Base-by-base conservation (phyloP, 2,888 invertebrate genomes). In the Protodeltote pygarga region DNA sequence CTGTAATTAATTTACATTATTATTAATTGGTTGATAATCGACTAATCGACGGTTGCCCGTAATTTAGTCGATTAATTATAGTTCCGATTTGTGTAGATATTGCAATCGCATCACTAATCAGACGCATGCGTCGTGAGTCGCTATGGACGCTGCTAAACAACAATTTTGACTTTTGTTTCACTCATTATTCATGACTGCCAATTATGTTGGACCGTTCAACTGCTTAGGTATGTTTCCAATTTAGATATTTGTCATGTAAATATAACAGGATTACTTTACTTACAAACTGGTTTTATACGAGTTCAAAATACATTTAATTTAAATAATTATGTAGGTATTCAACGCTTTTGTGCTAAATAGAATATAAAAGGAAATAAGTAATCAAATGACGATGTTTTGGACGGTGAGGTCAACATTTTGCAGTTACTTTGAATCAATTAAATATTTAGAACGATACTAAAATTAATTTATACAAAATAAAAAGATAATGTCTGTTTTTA, bases 11-110 rank as follows among this genome's bases (percentile, higher is more conserved):
- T 15, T 4, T 25, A 45, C 28, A 23, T 59, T 59, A 16, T 48
- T 42, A 19, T 41, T 34, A 41, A 65, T 42, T 39, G 15, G 9
- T 19, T 48, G 15, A 25, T 49, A 55, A 29, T 45, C 41, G 49
- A 57, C 17, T 35, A 31, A 24, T 41, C 16, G 40, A 15, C 41
- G 35, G 44, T 39, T 45, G 35, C 32, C n/a, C 21, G 21, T 41
- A 23, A 41, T 35, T 44, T 38, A 37, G 34, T 45, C 49, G 58
- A 62, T 49, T 41, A 50, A 4, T 23, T 5, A 10, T 9, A 9
- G 11, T 24, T 24, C 14, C 13, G 27, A 17, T 13, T 31, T 31
- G 15, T 11, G 23, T 34, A 15, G 46, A 60, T 44, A 13, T 4
- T 40, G 32, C 5, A 40, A 19, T 23, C 24, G 23, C 51, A 57